Percentiles rank a stretch among this genome's conserved stretches.
Conservation (phyloP, 1,140 invertebrate genomes). For the Saccostrea glomerata region DNA sequence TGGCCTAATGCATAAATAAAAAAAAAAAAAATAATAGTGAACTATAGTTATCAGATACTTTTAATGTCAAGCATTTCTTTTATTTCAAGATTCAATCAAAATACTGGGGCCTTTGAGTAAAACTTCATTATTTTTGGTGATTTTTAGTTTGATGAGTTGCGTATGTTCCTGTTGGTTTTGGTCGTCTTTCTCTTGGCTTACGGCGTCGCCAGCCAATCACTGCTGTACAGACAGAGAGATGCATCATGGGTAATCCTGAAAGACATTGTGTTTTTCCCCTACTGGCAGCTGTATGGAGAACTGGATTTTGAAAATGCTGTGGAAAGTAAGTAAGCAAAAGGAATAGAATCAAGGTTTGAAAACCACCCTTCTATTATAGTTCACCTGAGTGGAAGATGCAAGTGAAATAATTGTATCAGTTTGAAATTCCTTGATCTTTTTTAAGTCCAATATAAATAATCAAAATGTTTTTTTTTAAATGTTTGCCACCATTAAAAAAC, state of each 20-base stretch:
- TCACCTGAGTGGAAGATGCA: too few species aligned
- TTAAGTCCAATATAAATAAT: too few species aligned
- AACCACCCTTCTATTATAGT: too few species aligned
- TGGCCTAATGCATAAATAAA: too few species aligned
- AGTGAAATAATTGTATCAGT: too few species aligned
- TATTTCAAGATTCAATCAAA: background rate
- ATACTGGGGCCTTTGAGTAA: background rate
- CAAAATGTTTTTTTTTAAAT: too few species aligned
- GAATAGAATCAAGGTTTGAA: too few species aligned
- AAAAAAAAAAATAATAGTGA: too few species aligned
- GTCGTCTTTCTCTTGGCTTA: slow-evolving; percentile 79
- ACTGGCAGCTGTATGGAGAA: slow-evolving; percentile 81
- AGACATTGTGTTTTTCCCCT: slow-evolving; percentile 78
- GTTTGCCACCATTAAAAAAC: too few species aligned
- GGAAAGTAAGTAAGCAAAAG: slow-evolving; percentile 51
- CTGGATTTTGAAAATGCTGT: slow-evolving; percentile 76
- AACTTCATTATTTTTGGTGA: background rate
- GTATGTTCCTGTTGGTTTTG: slow-evolving; percentile 78
- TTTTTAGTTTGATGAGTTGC: slow-evolving; percentile 75
- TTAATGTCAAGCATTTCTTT: background rate
- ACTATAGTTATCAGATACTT: background rate
- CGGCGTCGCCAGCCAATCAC: slow-evolving; percentile 78
- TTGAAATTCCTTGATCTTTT: too few species aligned
- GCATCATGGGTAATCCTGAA: slow-evolving; percentile 71
- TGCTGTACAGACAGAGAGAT: slow-evolving; percentile 74